Evolutionary conservation across 2,888 invertebrate species (phyloP).

Genomic region (Melieria omissa): DNA sequence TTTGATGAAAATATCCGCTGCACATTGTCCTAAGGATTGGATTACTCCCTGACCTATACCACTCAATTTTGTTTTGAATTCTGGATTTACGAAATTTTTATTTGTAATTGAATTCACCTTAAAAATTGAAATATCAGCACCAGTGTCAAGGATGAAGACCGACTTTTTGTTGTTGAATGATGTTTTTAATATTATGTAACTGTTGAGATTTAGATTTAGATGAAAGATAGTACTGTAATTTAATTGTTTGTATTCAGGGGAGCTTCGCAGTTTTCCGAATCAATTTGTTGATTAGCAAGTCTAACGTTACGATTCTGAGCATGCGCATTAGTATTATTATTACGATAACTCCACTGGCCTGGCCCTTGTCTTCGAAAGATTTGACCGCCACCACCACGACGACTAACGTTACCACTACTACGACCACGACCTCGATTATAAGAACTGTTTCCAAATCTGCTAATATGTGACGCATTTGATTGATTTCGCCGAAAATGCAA

Average conservation of each 20-base stretch:
- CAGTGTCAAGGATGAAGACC: conserved; percentile 13
- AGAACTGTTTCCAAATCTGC: neutral
- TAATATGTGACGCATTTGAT: neutral
- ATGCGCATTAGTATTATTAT: neutral
- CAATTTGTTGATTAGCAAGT: conserved; percentile 5
- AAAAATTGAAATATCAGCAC: conserved; percentile 27
- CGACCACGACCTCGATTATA: conserved; percentile 7
- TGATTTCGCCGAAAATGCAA: conserved; percentile 10
- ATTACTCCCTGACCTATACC: conserved; percentile 25
- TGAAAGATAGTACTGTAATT: neutral
- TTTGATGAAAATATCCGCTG: neutral
- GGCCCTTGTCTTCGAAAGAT: neutral
- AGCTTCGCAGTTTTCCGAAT: conserved; percentile 26
- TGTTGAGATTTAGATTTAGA: conserved; percentile 24
- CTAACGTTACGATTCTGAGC: conserved; percentile 16
- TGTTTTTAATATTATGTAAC: conserved; percentile 7
- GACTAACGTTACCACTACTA: neutral
- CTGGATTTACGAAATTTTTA: neutral
- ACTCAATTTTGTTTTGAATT: conserved; percentile 6
- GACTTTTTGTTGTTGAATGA: neutral
- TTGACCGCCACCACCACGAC: neutral
- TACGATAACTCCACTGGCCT: neutral
- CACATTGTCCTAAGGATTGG: conserved; percentile 16
- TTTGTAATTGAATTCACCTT: conserved; percentile 16
- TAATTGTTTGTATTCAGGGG: conserved; percentile 23